Percentiles rank a stretch among this genome's conserved stretches.
Evolutionary conservation across 2,888 invertebrate genomes (phyloP).

Genomic region (Caenorhabditis sp.): DNA sequence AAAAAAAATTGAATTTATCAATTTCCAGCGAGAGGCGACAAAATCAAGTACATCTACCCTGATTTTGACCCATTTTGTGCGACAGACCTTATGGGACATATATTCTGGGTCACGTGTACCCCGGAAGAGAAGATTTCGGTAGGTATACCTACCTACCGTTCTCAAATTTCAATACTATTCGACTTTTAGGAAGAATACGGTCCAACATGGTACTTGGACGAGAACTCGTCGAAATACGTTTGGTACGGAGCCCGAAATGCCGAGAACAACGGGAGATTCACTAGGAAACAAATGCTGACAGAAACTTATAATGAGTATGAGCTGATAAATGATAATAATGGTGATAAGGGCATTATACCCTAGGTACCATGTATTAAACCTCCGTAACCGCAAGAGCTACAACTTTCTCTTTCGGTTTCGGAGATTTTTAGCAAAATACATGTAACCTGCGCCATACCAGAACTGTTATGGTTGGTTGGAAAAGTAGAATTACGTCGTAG

Average conservation of each 20-base stretch:
- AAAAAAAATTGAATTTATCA: background rate
- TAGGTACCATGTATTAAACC: too few relatives aligned
- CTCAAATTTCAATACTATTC: too few relatives aligned
- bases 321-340: too few relatives aligned
- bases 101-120: conserved; percentile 64
- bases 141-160: too few relatives aligned
- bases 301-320: conserved; percentile 26
- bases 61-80: conserved; percentile 59
- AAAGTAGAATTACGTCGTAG: background rate
- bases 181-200: conserved; percentile 40
- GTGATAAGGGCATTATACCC: too few relatives aligned
- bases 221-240: conserved; percentile 30
- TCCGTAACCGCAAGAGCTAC: too few relatives aligned
- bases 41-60: conserved; percentile 51
- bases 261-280: conserved; percentile 26
- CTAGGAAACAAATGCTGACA: conserved; percentile 18
- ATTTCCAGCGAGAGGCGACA: conserved; percentile 31
- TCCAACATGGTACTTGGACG: conserved; percentile 13
- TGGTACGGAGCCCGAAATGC: conserved; percentile 37
- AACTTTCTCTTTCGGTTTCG: too few relatives aligned
- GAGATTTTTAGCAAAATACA: background rate
- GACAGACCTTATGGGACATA: conserved; percentile 47
- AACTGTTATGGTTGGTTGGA: too few relatives aligned
- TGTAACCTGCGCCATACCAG: too few relatives aligned
- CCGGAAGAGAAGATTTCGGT: conserved; percentile 55